These are phyloP conservation scores for Cataglyphis livida DNA, from an alignment of 2,888 invertebrate genomes.

Conservation along the genomic window DNA sequence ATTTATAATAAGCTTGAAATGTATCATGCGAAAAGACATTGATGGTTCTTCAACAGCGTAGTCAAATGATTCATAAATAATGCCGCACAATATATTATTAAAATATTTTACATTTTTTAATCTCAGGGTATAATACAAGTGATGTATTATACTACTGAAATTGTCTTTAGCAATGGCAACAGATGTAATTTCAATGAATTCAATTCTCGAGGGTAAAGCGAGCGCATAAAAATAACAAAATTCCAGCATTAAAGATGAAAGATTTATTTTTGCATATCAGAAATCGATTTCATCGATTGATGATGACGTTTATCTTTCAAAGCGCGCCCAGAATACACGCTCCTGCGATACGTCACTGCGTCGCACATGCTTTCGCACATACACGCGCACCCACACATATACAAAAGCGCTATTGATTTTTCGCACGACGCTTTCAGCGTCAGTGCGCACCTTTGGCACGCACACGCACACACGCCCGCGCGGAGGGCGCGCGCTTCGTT, in stretches of 20 bases:
- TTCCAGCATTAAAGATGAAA: neutral
- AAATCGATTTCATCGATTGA: neutral
- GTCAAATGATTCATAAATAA: neutral
- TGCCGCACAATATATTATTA: neutral
- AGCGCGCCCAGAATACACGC: neutral
- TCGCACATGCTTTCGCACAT: neutral
- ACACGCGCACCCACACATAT: too few species aligned
- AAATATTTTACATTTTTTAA: neutral
- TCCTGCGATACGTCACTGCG: neutral
- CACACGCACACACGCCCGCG: constrained; percentile 38
- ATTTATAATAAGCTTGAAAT: constrained; percentile 1
- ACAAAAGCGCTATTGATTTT: constrained; percentile 82
- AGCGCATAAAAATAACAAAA: neutral
- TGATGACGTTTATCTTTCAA: neutral
- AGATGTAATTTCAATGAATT: neutral
- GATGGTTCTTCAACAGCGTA: too few species aligned
- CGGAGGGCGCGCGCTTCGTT: constrained; percentile 79
- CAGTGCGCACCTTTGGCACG: constrained; percentile 80
- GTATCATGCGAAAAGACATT: neutral
- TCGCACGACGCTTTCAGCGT: constrained; percentile 74
- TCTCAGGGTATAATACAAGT: neutral
- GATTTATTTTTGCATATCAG: neutral
- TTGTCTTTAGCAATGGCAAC: neutral
- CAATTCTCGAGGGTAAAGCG: neutral
- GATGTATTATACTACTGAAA: neutral